phyloP scores from a whole-genome alignment of 2,113 vertebrate genomes.

The Pandion haliaetus region DNA sequence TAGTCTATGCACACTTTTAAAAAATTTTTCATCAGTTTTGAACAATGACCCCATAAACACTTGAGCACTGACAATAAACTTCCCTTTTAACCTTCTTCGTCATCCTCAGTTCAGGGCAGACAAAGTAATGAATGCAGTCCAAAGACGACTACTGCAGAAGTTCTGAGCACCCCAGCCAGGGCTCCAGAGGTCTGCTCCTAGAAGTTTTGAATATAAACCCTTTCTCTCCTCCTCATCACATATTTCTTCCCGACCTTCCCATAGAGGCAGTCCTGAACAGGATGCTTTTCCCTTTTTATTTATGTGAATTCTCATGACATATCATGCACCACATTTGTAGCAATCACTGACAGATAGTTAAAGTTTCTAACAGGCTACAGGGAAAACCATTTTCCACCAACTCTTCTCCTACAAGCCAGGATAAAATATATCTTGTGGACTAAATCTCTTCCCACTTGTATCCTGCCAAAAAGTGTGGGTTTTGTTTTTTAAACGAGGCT shows the following conservation, averaged over 20 bases:
- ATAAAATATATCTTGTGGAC: slow-evolving; percentile 57
- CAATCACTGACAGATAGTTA: slow-evolving; percentile 61
- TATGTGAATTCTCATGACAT: slow-evolving; percentile 37
- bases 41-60: neutral
- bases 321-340: slow-evolving; percentile 40
- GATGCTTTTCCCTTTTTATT: slow-evolving; percentile 48
- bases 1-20: neutral
- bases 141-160: neutral
- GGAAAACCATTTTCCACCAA: slow-evolving; percentile 62
- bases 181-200: neutral
- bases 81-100: neutral
- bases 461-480: slow-evolving; percentile 18
- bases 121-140: neutral
- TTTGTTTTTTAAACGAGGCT: slow-evolving; percentile 30
- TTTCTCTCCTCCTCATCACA: neutral
- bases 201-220: neutral
- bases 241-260: slow-evolving; percentile 17
- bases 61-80: neutral
- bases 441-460: slow-evolving; percentile 53
- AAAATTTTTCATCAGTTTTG: neutral
- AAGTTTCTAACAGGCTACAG: slow-evolving; percentile 56
- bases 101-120: neutral
- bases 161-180: neutral
- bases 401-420: slow-evolving; percentile 37
- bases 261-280: slow-evolving; percentile 21